Base-by-base conservation (phyloP, 2,113 vertebrate species). In the Chauna torquata region DNA sequence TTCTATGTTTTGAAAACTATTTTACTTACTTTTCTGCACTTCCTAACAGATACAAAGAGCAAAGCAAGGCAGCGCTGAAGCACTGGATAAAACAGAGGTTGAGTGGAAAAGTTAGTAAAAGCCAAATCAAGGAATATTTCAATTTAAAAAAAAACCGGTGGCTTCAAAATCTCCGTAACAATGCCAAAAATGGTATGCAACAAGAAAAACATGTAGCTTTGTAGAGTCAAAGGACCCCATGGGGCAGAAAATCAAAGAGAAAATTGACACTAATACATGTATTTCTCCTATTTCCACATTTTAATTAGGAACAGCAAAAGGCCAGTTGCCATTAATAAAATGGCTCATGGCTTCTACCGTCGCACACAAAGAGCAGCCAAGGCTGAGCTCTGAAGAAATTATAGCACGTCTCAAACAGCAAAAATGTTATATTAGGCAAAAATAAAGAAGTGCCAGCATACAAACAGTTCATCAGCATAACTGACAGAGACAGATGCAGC, bases 11-110 rank as follows among this genome's bases (percentile, higher is more conserved):
- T 28, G 47, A 32, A 36, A 55, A 65, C 5, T 12, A 28, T 66
- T 97, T 94, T 76, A 82, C 83, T 90, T 95, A 75, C n/a, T 95
- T 83, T 81, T 52, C 87, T 92, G 92, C 62, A 45, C 74, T 94
- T 97, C 89, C 96, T 92, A 91, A 83, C 30, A 32, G 30, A 86
- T 12, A 92, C 68, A 79, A 82, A 97, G 82, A 83, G 50, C 74
- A 95, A 55, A 72, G 78, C 66, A 80, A 82, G 49, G 15, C 70
- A 89, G 71, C 76, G 85, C 47, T 50, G 17, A 96, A 96, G 68
- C 75, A 92, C 72, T 93, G 68, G 58, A 80, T 57, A 62, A 59
- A 72, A 57, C 9, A 92, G 15, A 74, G 17, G 4, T 4, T 75
- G 55, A 24, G 44, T 34, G 2, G 7, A 38, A 77, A 44, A 34